Percentiles rank a stretch among this genome's conserved stretches.
phyloP scores from a whole-genome alignment of 2,888 invertebrate species.

The Podotricha telesiphe region DNA sequence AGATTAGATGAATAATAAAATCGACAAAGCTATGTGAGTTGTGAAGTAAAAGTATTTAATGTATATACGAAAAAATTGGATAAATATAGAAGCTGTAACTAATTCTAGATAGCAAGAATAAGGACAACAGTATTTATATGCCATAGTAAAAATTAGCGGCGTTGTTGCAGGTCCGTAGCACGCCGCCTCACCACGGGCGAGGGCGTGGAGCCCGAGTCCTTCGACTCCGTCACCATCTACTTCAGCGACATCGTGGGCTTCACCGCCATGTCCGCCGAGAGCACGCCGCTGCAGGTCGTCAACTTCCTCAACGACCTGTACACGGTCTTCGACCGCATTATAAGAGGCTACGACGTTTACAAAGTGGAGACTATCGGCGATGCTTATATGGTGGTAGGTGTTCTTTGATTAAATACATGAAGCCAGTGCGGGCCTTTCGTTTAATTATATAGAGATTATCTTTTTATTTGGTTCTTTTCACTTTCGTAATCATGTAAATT shows the following conservation, averaged over 20 bases:
- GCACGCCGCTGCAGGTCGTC: constrained; percentile 96
- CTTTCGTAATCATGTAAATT: no score
- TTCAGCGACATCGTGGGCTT: constrained; percentile 99
- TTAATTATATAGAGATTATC: no score
- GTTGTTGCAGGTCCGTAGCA: constrained; percentile 89
- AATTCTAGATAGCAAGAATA: constrained; percentile 5
- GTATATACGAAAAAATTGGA: no score
- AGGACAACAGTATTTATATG: not conserved
- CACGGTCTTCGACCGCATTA: constrained; percentile 97
- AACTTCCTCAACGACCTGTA: constrained; percentile 99
- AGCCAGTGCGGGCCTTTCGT: no score
- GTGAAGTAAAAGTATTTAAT: no score
- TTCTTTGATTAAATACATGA: not conserved
- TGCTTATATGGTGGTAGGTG: constrained; percentile 86
- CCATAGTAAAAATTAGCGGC: not conserved
- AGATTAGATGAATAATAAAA: not conserved
- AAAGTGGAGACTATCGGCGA: constrained; percentile 98
- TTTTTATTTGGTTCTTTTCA: no score
- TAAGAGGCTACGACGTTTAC: constrained; percentile 98
- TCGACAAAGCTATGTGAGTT: not conserved
- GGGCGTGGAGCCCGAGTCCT: constrained; percentile 96
- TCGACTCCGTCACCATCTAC: constrained; percentile 97
- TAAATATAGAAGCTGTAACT: not conserved
- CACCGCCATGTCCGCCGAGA: constrained; percentile 97
- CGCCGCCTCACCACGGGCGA: constrained; percentile 93